Percentiles rank a stretch among this genome's conserved stretches.
These are phyloP conservation scores for Blennius ocellaris DNA, from an alignment of 2,113 vertebrate species.

Conservation along the genomic window DNA sequence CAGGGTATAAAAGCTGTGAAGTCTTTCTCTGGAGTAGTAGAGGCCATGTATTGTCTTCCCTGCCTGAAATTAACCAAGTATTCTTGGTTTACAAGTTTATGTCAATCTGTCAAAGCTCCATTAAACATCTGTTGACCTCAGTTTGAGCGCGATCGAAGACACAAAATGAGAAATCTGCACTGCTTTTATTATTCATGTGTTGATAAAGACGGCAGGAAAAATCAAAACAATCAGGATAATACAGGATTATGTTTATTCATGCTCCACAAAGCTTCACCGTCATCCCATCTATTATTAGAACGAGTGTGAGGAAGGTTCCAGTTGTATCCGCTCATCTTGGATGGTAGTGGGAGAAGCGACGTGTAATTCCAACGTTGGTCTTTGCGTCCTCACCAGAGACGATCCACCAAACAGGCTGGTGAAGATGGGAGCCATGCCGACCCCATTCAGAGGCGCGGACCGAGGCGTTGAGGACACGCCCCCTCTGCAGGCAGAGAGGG, in stretches of 20 bases:
- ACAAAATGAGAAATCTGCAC: background rate
- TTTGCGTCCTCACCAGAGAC: conserved; percentile 80
- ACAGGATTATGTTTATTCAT: conserved; percentile 55
- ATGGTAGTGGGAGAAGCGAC: too few species aligned
- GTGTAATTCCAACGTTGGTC: background rate
- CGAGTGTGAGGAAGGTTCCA: background rate
- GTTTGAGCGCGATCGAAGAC: too few species aligned
- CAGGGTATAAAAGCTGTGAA: too few species aligned
- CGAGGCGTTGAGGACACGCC: conserved; percentile 63
- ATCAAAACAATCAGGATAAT: conserved; percentile 48
- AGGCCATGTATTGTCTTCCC: too few species aligned
- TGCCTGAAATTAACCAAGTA: too few species aligned
- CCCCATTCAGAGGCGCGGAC: conserved; percentile 85
- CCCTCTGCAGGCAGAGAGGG: conserved; percentile 66
- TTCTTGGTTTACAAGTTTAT: too few species aligned
- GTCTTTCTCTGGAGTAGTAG: too few species aligned
- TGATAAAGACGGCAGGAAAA: background rate
- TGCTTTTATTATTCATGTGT: background rate
- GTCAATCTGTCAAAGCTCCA: too few species aligned
- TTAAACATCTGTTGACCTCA: too few species aligned
- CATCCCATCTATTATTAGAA: conserved; percentile 28
- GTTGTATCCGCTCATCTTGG: too few species aligned
- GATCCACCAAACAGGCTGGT: conserved; percentile 87
- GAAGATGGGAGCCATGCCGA: conserved; percentile 92
- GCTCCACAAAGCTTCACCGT: conserved; percentile 22